Conservation (phyloP, 2,113 vertebrate genomes). For the Rafetus swinhoei region DNA sequence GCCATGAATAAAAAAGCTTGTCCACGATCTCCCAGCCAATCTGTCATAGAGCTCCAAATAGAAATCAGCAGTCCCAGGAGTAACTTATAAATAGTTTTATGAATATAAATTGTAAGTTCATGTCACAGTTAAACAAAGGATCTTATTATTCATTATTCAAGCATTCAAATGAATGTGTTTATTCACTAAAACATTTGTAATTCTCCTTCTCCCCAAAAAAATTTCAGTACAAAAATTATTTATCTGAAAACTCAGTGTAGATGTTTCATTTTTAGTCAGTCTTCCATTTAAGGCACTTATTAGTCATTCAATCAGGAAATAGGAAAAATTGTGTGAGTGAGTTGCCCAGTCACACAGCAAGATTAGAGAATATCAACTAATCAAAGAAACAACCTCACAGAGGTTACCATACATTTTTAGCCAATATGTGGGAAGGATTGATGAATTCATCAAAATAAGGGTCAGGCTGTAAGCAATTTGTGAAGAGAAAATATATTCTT, state of each 20-base stretch:
- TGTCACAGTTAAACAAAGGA: neutral
- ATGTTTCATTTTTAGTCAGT: neutral
- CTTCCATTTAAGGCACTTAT: neutral
- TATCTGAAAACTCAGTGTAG: neutral
- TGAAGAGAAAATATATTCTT: neutral
- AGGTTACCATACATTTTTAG: neutral
- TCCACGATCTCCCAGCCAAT: neutral
- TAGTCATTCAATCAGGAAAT: neutral
- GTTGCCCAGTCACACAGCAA: neutral
- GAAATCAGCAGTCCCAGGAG: neutral
- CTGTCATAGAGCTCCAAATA: neutral
- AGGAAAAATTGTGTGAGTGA: neutral
- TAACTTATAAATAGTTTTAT: neutral
- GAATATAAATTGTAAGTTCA: neutral
- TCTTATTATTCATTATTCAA: neutral
- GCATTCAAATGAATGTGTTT: neutral
- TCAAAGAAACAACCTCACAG: neutral
- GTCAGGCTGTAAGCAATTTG: neutral
- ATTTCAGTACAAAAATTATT: neutral
- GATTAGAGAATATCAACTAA: neutral
- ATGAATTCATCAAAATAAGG: neutral
- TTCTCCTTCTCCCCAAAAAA: neutral
- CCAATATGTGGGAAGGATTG: neutral
- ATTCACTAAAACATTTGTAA: neutral
- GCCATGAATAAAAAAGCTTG: neutral